phyloP scores from a whole-genome alignment of 1,140 invertebrate species.

The Lepidostoma basale region DNA sequence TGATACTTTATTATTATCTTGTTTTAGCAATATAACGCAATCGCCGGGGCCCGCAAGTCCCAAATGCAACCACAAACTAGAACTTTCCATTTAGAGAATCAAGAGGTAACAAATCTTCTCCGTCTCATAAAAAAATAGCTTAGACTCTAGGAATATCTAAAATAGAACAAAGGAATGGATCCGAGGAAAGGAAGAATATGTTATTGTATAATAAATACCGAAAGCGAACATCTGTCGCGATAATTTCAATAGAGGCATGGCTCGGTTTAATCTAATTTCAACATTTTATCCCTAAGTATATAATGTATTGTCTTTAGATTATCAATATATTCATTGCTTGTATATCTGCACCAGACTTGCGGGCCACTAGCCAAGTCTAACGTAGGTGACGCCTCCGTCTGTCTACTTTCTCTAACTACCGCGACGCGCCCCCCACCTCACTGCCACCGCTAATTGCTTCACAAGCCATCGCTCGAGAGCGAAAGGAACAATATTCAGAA shows the following conservation, averaged over 20 bases:
- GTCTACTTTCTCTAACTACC: not conserved
- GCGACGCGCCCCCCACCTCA: conserved; percentile 18
- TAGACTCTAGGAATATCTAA: conserved; percentile 6
- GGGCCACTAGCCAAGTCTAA: conserved; percentile 22
- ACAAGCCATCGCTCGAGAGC: conserved; percentile 10
- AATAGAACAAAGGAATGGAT: not conserved
- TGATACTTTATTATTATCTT: conserved; percentile 23
- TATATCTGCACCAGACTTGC: conserved; percentile 20
- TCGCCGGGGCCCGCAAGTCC: conserved; percentile 14
- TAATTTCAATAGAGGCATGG: conserved; percentile 22
- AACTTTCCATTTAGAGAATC: too few species aligned
- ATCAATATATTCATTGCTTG: conserved; percentile 33
- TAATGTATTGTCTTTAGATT: conserved; percentile 31
- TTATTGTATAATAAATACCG: conserved; percentile 15
- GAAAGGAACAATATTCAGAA: conserved; percentile 25
- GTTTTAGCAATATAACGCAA: conserved; percentile 18
- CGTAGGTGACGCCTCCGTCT: conserved; percentile 5
- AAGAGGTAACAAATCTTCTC: too few species aligned
- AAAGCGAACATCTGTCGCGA: conserved; percentile 20
- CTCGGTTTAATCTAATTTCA: conserved; percentile 31
- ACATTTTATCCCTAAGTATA: conserved; percentile 31
- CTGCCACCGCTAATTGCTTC: conserved; percentile 21
- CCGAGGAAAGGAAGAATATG: conserved; percentile 15
- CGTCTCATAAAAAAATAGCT: conserved; percentile 1
- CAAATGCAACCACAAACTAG: conserved; percentile 26